Percentiles rank a stretch among this genome's conserved stretches.
phyloP scores from a whole-genome alignment of 2,888 invertebrate species.

The Mellilla xanthometata region DNA sequence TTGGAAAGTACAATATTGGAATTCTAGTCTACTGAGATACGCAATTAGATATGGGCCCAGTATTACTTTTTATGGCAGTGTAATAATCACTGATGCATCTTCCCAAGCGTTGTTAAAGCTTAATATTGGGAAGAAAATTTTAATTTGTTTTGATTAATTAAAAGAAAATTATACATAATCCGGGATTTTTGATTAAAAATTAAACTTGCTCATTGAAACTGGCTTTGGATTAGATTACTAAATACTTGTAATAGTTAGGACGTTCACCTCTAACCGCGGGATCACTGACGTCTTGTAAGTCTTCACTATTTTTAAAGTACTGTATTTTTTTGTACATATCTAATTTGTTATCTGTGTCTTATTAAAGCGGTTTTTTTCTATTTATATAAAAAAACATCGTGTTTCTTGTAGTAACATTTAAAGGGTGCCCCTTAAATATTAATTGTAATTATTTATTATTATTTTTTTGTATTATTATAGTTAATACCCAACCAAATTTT shows the following conservation, averaged over 20 bases:
- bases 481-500: too few species aligned
- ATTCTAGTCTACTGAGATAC: slow-evolving; percentile 35
- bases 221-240: slow-evolving; percentile 1
- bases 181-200: slow-evolving; percentile 29
- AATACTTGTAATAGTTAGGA: neutral
- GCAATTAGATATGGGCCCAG: slow-evolving; percentile 34
- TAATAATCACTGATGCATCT: slow-evolving; percentile 32
- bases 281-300: neutral
- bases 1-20: slow-evolving; percentile 51
- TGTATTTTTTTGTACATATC: too few species aligned
- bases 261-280: slow-evolving; percentile 6
- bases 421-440: too few species aligned
- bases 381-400: too few species aligned
- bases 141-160: slow-evolving; percentile 35
- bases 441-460: too few species aligned
- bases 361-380: too few species aligned
- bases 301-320: neutral
- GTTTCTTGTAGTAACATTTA: too few species aligned
- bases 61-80: slow-evolving; percentile 30
- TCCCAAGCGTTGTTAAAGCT: slow-evolving; percentile 27
- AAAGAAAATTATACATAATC: slow-evolving; percentile 30
- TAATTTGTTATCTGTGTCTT: too few species aligned
- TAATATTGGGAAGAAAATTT: slow-evolving; percentile 30
- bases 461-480: too few species aligned
- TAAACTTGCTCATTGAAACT: slow-evolving; percentile 13